A percentile compares a stretch with the other conserved stretches of the same genome.
Conservation (phyloP, 2,113 vertebrate genomes). For the rat (Rattus norvegicus) region DNA sequence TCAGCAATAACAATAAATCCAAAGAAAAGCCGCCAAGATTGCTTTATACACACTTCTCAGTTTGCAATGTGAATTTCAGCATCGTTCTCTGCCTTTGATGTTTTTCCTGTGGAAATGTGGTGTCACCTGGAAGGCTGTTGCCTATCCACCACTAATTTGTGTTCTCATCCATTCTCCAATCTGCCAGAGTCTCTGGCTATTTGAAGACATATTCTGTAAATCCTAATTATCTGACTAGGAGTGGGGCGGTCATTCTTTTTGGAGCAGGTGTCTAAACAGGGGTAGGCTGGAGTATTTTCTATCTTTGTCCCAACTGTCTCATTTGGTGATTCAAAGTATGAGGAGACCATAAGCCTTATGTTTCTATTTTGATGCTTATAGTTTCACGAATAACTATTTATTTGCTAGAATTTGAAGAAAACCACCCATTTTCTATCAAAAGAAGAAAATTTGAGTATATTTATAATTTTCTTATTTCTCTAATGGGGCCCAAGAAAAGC, state of each 20-base stretch:
- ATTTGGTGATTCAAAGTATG: neutral
- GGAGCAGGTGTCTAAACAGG: neutral
- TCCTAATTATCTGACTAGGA: neutral
- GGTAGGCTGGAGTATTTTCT: neutral
- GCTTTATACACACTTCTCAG: neutral
- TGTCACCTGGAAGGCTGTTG: neutral
- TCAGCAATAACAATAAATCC: slow-evolving; percentile 3
- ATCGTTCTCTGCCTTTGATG: neutral
- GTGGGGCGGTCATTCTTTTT: neutral
- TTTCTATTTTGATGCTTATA: neutral
- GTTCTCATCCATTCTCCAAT: neutral
- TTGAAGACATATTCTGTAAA: slow-evolving; percentile 11
- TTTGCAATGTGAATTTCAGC: neutral
- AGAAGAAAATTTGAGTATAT: neutral
- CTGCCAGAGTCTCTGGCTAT: neutral
- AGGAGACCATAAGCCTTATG: neutral
- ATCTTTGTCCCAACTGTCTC: neutral
- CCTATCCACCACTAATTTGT: neutral
- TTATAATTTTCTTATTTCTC: neutral
- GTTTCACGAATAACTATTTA: neutral
- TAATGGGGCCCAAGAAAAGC: neutral
- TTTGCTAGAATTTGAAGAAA: neutral
- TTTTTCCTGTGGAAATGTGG: neutral
- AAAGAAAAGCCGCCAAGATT: neutral
- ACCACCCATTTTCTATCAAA: neutral